A percentile compares a stretch with the other conserved stretches of the same genome.
phyloP scores from a whole-genome alignment of 2,797 vertebrate genomes.

The Hipposideros larvatus region DNA sequence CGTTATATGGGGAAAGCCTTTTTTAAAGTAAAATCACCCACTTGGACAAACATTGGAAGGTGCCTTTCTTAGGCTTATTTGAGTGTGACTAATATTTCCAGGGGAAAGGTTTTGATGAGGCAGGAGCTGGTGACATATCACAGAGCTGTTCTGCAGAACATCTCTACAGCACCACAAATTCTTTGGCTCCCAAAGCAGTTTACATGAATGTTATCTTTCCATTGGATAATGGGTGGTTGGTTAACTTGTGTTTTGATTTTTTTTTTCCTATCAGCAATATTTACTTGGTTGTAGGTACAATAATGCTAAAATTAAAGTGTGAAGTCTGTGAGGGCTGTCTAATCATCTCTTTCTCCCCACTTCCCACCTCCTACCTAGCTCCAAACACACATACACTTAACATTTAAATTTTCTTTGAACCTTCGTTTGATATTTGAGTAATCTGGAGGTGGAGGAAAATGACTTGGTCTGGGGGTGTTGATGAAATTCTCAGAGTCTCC shows the following conservation, averaged over 20 bases:
- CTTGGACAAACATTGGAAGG: not conserved
- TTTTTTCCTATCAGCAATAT: not conserved
- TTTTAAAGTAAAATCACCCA: conserved; percentile 38
- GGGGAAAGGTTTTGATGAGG: not conserved
- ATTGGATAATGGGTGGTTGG: not conserved
- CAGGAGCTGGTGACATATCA: not conserved
- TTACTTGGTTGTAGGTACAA: not conserved
- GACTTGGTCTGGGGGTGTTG: not conserved
- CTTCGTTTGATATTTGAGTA: not conserved
- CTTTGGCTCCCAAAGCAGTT: not conserved
- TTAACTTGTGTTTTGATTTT: conserved; percentile 18
- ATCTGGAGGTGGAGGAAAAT: not conserved
- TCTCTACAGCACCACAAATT: not conserved
- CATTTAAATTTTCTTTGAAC: not conserved
- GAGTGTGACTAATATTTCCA: not conserved
- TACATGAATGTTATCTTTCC: not conserved
- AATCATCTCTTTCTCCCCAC: not conserved
- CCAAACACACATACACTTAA: not conserved
- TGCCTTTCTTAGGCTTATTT: not conserved
- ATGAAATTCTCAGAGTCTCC: conserved; percentile 5
- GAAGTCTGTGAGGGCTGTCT: not conserved
- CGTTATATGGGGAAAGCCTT: not conserved
- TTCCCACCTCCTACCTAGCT: not conserved
- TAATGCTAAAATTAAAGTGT: not conserved
- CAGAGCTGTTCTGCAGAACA: not conserved